These are phyloP conservation scores for Liposcelis brunnea DNA, from an alignment of 2,888 invertebrate species.

Conservation along the genomic window DNA sequence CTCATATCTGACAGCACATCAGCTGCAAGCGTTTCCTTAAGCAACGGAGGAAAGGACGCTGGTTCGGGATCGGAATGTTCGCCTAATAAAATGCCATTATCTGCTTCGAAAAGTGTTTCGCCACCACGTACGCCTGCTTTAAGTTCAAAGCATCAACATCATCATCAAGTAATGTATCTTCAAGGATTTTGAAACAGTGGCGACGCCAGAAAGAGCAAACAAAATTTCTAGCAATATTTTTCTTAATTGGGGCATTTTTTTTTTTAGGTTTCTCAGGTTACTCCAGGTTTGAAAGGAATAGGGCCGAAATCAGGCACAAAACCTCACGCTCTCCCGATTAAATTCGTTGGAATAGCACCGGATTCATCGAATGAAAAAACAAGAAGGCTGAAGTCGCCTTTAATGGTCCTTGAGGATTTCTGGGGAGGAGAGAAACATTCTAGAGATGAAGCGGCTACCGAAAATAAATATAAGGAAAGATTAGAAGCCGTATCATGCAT, in stretches of 20 bases:
- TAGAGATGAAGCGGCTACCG: slow-evolving; percentile 25
- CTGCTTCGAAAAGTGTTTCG: too few relatives aligned
- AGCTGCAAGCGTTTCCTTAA: slow-evolving; percentile 32
- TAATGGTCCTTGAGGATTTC: slow-evolving; percentile 29
- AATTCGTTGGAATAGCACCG: slow-evolving; percentile 25
- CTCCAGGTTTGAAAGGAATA: not conserved
- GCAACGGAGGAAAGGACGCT: slow-evolving; percentile 29
- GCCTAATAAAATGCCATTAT: slow-evolving; percentile 20
- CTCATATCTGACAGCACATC: slow-evolving; percentile 48
- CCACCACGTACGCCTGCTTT: too few relatives aligned
- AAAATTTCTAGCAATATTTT: too few relatives aligned
- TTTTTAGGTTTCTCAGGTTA: not conserved
- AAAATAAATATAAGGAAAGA: slow-evolving; percentile 25
- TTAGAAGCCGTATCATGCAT: slow-evolving; percentile 12
- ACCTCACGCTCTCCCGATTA: slow-evolving; percentile 23
- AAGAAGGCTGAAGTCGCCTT: slow-evolving; percentile 22
- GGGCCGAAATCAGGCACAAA: slow-evolving; percentile 14
- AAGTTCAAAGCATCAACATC: too few relatives aligned
- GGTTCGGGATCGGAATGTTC: slow-evolving; percentile 26
- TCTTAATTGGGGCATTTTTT: too few relatives aligned
- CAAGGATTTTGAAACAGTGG: too few relatives aligned
- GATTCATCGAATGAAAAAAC: slow-evolving; percentile 14
- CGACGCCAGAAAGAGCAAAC: too few relatives aligned
- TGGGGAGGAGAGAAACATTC: slow-evolving; percentile 26
- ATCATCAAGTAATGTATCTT: too few relatives aligned